A percentile compares a stretch with the other conserved stretches of the same genome.
Conservation (phyloP, 2,888 invertebrate species). For the Chloroclystis v-ata region DNA sequence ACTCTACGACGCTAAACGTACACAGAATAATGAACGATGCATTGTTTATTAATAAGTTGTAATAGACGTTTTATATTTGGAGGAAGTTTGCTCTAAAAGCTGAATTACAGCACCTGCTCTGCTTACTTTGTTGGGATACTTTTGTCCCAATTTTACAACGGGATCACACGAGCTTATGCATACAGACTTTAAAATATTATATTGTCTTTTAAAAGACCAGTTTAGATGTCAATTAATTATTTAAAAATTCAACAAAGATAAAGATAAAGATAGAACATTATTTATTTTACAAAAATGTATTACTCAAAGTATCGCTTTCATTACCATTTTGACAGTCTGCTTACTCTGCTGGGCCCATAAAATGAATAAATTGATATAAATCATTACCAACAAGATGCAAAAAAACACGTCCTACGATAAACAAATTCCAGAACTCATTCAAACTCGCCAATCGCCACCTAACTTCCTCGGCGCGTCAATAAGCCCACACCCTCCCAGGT, state of each 20-base stretch:
- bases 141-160: background rate
- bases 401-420: background rate
- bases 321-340: no score
- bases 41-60: slow-evolving; percentile 22
- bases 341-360: no score
- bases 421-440: slow-evolving; percentile 1
- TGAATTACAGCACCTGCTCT: slow-evolving; percentile 17
- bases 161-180: no score
- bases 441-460: slow-evolving; percentile 17
- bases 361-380: no score
- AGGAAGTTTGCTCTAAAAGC: slow-evolving; percentile 17
- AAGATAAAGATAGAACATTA: no score
- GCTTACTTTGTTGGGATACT: background rate
- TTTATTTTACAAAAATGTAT: no score
- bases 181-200: no score
- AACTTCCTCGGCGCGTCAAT: slow-evolving; percentile 23
- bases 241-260: no score
- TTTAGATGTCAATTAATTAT: no score
- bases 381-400: no score
- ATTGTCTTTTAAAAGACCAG: no score
- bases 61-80: slow-evolving; percentile 21
- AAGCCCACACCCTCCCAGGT: slow-evolving; percentile 37
- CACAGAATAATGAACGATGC: slow-evolving; percentile 25
- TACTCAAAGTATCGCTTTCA: no score
- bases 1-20: slow-evolving; percentile 15